A percentile compares a stretch with the other conserved stretches of the same genome.
These are phyloP conservation scores for Macrotus californicus DNA, from an alignment of 2,113 vertebrate genomes.

Conservation along the genomic window DNA sequence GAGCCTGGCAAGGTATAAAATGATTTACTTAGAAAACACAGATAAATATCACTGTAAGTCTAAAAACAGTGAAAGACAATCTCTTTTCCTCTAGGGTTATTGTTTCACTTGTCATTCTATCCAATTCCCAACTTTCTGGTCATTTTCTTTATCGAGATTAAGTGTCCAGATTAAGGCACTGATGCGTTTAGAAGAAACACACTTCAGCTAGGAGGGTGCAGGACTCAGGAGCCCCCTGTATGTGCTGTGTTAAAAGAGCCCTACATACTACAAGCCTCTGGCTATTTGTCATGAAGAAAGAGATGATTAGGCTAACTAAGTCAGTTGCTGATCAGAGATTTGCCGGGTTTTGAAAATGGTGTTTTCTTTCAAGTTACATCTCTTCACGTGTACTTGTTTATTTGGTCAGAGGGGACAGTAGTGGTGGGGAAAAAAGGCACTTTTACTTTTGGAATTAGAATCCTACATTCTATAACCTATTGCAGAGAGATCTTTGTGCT, in stretches of 20 bases:
- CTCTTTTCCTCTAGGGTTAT: neutral
- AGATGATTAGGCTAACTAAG: neutral
- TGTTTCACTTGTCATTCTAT: neutral
- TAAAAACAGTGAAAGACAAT: neutral
- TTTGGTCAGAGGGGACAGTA: neutral
- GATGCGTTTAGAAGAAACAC: neutral
- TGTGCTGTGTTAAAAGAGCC: neutral
- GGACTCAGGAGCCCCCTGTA: neutral
- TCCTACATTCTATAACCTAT: neutral
- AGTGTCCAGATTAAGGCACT: neutral
- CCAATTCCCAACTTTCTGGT: neutral
- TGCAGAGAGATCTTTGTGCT: neutral
- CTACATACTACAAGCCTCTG: neutral
- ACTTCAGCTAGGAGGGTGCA: neutral
- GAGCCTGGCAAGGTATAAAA: slow-evolving; percentile 4
- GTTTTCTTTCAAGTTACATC: neutral
- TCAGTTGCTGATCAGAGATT: neutral
- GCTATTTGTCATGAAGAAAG: neutral
- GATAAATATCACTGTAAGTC: neutral
- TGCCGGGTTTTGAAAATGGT: neutral
- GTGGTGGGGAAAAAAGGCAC: neutral
- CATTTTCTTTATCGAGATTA: neutral
- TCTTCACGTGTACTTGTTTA: neutral
- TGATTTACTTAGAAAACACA: neutral
- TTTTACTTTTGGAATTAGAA: neutral